These are phyloP conservation scores for Pelodytes ibericus DNA, from an alignment of 2,797 vertebrate species.

Conservation along the genomic window DNA sequence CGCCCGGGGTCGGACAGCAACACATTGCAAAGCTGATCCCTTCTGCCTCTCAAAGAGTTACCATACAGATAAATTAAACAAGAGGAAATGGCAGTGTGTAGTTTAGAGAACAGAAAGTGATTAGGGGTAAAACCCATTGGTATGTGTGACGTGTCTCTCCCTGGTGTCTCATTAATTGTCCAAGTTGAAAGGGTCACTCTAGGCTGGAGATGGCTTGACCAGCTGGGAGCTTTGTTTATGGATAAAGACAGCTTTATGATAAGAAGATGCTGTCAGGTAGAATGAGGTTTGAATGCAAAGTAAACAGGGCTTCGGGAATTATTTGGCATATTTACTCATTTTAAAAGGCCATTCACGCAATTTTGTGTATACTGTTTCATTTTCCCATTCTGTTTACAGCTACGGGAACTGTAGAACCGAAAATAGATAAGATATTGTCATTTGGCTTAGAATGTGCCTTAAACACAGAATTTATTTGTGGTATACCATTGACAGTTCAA, in stretches of 20 bases:
- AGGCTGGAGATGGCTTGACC: constrained; percentile 33
- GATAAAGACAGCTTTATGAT: constrained; percentile 63
- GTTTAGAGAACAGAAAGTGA: constrained; percentile 36
- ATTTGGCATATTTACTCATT: constrained; percentile 42
- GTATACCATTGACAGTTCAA: too few species aligned
- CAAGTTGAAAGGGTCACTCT: constrained; percentile 44
- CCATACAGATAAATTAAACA: constrained; percentile 1
- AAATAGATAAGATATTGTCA: too few species aligned
- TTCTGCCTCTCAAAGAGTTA: not conserved
- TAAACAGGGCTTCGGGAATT: constrained; percentile 60
- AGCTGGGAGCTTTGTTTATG: constrained; percentile 59
- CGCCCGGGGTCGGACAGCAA: too few species aligned
- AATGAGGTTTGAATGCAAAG: constrained; percentile 65
- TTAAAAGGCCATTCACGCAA: not conserved
- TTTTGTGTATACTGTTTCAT: too few species aligned
- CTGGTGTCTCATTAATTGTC: constrained; percentile 50
- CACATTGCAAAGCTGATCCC: too few species aligned
- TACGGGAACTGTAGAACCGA: too few species aligned
- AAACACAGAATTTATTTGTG: too few species aligned
- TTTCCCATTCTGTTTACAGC: too few species aligned
- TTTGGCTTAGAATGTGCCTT: too few species aligned
- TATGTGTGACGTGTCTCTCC: constrained; percentile 47
- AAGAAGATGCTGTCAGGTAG: constrained; percentile 61
- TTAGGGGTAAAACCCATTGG: constrained; percentile 33
- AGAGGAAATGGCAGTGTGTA: constrained; percentile 16